Evolutionary conservation across 2,797 vertebrate species (phyloP).

Genomic region (Sebastes nivosus): DNA sequence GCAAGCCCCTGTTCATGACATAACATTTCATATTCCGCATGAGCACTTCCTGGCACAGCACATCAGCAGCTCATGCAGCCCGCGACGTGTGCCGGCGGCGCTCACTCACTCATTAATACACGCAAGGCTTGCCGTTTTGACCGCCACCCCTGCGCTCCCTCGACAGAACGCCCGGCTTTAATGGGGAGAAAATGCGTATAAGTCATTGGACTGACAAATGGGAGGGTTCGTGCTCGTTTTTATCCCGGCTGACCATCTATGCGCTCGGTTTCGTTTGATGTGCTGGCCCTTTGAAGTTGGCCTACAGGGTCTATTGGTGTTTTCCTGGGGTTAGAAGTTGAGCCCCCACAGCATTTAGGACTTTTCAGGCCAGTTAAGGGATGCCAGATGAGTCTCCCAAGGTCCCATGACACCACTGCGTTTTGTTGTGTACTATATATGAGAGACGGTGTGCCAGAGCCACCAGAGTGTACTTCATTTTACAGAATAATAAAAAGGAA

Average conservation of each 20-base stretch:
- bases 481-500: background rate
- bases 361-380: slow-evolving; percentile 62
- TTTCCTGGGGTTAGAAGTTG: slow-evolving; percentile 80
- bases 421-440: background rate
- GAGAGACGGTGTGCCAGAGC: background rate
- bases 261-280: slow-evolving; percentile 73
- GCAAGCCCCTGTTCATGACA: slow-evolving; percentile 37
- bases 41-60: slow-evolving; percentile 8
- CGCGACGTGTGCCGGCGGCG: background rate
- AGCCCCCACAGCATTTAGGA: slow-evolving; percentile 69
- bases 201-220: slow-evolving; percentile 68
- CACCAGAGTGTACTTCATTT: background rate
- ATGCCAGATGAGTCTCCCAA: slow-evolving; percentile 72
- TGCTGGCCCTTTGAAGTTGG: slow-evolving; percentile 76
- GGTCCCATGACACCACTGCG: slow-evolving; percentile 26
- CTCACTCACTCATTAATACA: background rate
- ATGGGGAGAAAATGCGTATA: slow-evolving; percentile 34
- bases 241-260: slow-evolving; percentile 72
- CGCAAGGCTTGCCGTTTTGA: background rate
- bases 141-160: slow-evolving; percentile 18
- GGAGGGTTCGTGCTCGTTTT: slow-evolving; percentile 49
- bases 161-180: slow-evolving; percentile 18
- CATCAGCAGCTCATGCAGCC: slow-evolving; percentile 18
- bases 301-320: slow-evolving; percentile 73
- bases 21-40: slow-evolving; percentile 35